Percentiles rank a stretch among this genome's conserved stretches.
Evolutionary conservation across 2,888 invertebrate genomes (phyloP).

Genomic region (Acanthopleura granulata): DNA sequence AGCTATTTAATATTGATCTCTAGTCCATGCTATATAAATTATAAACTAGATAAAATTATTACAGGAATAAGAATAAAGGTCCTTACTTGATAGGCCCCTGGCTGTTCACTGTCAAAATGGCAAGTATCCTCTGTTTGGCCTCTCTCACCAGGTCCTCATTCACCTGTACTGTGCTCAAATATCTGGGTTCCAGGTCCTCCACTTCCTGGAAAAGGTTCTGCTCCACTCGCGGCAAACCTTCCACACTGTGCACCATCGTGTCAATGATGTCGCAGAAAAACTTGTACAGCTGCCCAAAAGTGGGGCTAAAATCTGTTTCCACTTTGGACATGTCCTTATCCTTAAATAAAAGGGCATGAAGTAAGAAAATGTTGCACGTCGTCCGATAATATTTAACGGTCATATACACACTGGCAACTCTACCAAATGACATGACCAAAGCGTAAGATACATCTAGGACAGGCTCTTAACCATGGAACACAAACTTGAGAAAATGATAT

Average conservation of each 20-base stretch:
- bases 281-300: slow-evolving; percentile 53
- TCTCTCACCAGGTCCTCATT: slow-evolving; percentile 57
- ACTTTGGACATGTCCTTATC: slow-evolving; percentile 50
- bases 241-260: slow-evolving; percentile 59
- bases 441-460: too few relatives aligned
- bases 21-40: too few relatives aligned
- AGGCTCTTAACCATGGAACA: too few relatives aligned
- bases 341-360: slow-evolving; percentile 31
- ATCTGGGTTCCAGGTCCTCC: slow-evolving; percentile 47
- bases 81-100: slow-evolving; percentile 63
- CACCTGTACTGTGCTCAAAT: slow-evolving; percentile 50
- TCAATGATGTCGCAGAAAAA: slow-evolving; percentile 62
- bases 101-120: slow-evolving; percentile 58
- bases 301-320: slow-evolving; percentile 51
- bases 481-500: too few relatives aligned
- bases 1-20: too few relatives aligned
- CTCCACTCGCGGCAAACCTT: slow-evolving; percentile 61
- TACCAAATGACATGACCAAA: too few relatives aligned
- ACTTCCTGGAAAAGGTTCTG: slow-evolving; percentile 59
- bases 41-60: too few relatives aligned
- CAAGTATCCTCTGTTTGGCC: slow-evolving; percentile 54
- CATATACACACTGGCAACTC: too few relatives aligned
- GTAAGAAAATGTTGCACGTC: too few relatives aligned
- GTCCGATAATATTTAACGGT: too few relatives aligned
- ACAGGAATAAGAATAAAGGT: too few relatives aligned